Evolutionary conservation across 92 coral and sea anemone genomes (phyloP).

Genomic region (Phenganax marumi): DNA sequence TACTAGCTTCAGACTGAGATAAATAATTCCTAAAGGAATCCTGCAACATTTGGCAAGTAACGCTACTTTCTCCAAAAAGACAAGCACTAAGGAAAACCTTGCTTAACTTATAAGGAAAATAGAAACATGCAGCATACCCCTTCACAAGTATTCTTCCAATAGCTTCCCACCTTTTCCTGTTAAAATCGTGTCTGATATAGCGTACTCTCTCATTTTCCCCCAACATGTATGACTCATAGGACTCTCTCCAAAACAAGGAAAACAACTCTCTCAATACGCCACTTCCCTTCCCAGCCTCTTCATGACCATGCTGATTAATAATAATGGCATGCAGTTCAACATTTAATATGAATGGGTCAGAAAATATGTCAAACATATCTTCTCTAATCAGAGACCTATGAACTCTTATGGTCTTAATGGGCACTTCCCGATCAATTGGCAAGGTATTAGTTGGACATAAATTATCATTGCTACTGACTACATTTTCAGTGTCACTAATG

Average conservation of each 20-base stretch:
- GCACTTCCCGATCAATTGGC: conserved; percentile 20
- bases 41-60: conserved; percentile 22
- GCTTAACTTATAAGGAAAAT: conserved; percentile 51
- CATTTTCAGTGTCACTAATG: no score
- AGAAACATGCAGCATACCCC: conserved; percentile 38
- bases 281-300: conserved; percentile 49
- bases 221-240: conserved; percentile 55
- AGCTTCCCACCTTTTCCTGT: conserved; percentile 62
- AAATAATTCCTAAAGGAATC: conserved; percentile 55
- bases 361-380: conserved; percentile 47
- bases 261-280: conserved; percentile 63
- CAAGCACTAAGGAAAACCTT: conserved; percentile 42
- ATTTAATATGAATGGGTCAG: conserved; percentile 32
- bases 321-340: conserved; percentile 11
- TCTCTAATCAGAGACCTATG: conserved; percentile 32
- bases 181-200: conserved; percentile 56
- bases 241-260: conserved; percentile 60
- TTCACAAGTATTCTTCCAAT: conserved; percentile 60
- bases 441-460: no score
- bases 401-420: conserved; percentile 33
- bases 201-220: conserved; percentile 59
- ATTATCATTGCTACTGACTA: no score
- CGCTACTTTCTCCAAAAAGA: conserved; percentile 48
- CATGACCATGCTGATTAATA: conserved; percentile 49
- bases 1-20: conserved; percentile 44